Evolutionary conservation across 2,797 vertebrate genomes (phyloP).

Genomic region (Apodemus agrarius): DNA sequence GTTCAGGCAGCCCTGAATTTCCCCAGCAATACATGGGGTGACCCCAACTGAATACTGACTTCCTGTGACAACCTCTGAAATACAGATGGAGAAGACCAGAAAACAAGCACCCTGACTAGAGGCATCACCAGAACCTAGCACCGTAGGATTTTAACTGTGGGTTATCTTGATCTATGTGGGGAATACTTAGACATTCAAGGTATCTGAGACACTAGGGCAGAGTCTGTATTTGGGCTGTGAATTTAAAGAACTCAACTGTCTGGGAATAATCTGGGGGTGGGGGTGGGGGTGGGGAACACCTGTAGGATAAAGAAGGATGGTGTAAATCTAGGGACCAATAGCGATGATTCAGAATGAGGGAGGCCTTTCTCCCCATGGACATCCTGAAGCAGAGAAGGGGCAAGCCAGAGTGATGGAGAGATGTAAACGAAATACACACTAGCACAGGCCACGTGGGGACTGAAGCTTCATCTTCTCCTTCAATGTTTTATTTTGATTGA

Average conservation of each 20-base stretch:
- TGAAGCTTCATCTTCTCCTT: not conserved
- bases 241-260: constrained; percentile 7
- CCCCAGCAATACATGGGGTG: not conserved
- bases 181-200: not conserved
- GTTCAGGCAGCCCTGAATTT: not conserved
- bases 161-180: not conserved
- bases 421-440: not conserved
- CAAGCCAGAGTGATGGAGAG: not conserved
- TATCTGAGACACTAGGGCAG: not conserved
- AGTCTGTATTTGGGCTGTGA: not conserved
- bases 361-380: not conserved
- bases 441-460: not conserved
- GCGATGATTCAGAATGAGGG: not conserved
- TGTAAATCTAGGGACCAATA: not conserved
- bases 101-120: not conserved
- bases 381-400: not conserved
- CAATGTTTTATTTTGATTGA: not conserved
- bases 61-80: not conserved
- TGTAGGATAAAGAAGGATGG: not conserved
- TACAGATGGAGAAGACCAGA: not conserved
- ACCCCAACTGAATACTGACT: not conserved
- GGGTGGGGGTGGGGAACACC: not conserved
- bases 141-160: not conserved
- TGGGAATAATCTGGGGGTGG: not conserved
- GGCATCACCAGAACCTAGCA: not conserved